Percentiles rank a stretch among this genome's conserved stretches.
Conservation (phyloP, 2,888 invertebrate genomes). For the Perithous albicinctus region DNA sequence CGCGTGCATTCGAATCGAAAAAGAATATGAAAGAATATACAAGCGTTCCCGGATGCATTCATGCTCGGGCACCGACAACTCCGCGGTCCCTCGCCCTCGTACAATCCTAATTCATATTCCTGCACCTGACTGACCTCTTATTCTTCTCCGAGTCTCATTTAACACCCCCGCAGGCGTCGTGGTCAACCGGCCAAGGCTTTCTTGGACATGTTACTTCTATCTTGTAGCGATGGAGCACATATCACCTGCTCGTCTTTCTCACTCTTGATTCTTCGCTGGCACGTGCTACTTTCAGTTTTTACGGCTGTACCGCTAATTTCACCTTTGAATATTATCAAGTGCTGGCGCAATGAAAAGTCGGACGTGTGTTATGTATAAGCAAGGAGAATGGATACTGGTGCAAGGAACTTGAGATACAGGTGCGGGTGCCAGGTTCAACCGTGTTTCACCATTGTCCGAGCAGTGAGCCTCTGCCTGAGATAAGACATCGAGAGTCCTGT, state of each 20-base stretch:
- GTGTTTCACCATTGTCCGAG: slow-evolving; percentile 26
- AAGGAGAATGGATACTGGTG: slow-evolving; percentile 24
- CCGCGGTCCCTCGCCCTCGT: slow-evolving; percentile 14
- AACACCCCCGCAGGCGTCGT: slow-evolving; percentile 83
- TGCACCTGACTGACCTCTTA: slow-evolving; percentile 83
- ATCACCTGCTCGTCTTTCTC: slow-evolving; percentile 66
- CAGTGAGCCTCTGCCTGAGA: slow-evolving; percentile 3
- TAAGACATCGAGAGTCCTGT: not conserved
- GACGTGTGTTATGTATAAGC: too few species aligned
- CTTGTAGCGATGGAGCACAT: slow-evolving; percentile 49
- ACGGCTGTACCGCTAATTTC: slow-evolving; percentile 79
- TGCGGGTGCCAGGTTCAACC: slow-evolving; percentile 35
- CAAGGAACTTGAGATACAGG: slow-evolving; percentile 53
- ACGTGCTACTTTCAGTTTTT: slow-evolving; percentile 72
- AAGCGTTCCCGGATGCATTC: slow-evolving; percentile 35
- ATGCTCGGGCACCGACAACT: slow-evolving; percentile 36
- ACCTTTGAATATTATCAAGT: slow-evolving; percentile 81
- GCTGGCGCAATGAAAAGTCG: slow-evolving; percentile 47
- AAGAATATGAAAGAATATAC: slow-evolving; percentile 22
- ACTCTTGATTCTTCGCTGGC: slow-evolving; percentile 69
- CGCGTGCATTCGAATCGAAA: slow-evolving; percentile 17
- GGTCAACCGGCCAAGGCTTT: slow-evolving; percentile 59
- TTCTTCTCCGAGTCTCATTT: slow-evolving; percentile 81
- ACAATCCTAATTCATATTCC: slow-evolving; percentile 79
- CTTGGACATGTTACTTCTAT: slow-evolving; percentile 53